Percentiles rank a stretch among this genome's conserved stretches.
Evolutionary conservation across 2,797 vertebrate genomes (phyloP).

Genomic region (Nasua narica): DNA sequence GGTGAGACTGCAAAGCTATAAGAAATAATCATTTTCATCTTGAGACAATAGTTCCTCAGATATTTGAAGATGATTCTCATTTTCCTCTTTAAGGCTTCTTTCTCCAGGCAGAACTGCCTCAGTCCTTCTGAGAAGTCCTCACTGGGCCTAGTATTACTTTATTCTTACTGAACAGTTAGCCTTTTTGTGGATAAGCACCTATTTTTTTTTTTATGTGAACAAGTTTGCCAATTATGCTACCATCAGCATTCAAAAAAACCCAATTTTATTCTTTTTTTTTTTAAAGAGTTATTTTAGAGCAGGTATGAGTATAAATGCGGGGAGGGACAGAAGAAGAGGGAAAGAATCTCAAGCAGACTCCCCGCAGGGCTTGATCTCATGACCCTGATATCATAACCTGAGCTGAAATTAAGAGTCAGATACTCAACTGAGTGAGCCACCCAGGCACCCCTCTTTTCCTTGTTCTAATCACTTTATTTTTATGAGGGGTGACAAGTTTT

Average conservation of each 20-base stretch:
- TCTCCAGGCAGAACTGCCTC: not conserved
- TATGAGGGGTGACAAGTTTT: not conserved
- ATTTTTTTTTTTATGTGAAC: not conserved
- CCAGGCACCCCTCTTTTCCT: not conserved
- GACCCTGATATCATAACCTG: not conserved
- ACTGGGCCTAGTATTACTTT: not conserved
- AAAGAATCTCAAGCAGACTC: not conserved
- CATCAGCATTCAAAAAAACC: not conserved
- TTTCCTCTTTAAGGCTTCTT: not conserved
- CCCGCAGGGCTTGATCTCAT: not conserved
- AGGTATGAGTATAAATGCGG: not conserved
- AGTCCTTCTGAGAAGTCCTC: not conserved
- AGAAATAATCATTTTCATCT: not conserved
- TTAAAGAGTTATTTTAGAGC: not conserved
- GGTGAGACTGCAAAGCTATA: not conserved
- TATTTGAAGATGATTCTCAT: not conserved
- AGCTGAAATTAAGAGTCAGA: not conserved
- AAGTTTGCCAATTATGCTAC: not conserved
- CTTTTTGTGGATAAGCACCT: not conserved
- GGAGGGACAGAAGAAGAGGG: not conserved
- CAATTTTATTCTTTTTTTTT: not conserved
- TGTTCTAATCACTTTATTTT: not conserved
- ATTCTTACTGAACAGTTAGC: not conserved
- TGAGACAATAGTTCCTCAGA: not conserved
- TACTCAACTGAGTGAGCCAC: not conserved